phyloP scores from a whole-genome alignment of 1,140 invertebrate genomes.

The Adoxophyes honmai region DNA sequence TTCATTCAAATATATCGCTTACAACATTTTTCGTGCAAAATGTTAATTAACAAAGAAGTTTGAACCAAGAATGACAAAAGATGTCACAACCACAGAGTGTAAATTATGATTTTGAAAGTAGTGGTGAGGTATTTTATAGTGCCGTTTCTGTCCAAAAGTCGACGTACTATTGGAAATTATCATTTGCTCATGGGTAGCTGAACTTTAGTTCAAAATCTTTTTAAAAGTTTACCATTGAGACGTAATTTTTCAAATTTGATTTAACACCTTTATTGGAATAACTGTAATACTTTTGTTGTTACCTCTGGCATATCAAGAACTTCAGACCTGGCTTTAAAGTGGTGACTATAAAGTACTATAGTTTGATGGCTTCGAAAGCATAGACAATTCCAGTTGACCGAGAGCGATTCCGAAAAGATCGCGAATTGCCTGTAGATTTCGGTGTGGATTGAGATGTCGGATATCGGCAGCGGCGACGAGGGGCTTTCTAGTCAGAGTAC shows the following conservation, averaged over 20 bases:
- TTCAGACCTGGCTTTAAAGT: not conserved
- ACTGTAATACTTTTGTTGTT: too few species aligned
- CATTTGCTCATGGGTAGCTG: too few species aligned
- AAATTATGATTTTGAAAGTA: not conserved
- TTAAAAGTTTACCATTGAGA: too few species aligned
- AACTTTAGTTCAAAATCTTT: too few species aligned
- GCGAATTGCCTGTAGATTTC: conserved; percentile 72
- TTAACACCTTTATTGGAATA: too few species aligned
- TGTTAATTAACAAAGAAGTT: not conserved
- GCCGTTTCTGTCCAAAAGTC: too few species aligned
- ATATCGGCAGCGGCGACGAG: conserved; percentile 84
- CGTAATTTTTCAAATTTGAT: too few species aligned
- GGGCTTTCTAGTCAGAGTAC: conserved; percentile 85
- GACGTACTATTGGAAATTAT: too few species aligned
- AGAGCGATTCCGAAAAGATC: conserved; percentile 67
- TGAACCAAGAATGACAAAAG: conserved; percentile 27
- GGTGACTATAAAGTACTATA: conserved; percentile 41
- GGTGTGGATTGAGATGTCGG: conserved; percentile 82
- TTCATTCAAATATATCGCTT: too few species aligned
- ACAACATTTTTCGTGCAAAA: not conserved
- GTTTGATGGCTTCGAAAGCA: conserved; percentile 66
- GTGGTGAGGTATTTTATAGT: conserved; percentile 15
- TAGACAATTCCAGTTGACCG: conserved; percentile 68
- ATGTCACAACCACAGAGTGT: conserved; percentile 27
- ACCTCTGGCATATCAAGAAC: not conserved